Percentiles rank a stretch among this genome's conserved stretches.
Conservation (phyloP, 23 tunicate genomes). For the Phallusia fumigata region DNA sequence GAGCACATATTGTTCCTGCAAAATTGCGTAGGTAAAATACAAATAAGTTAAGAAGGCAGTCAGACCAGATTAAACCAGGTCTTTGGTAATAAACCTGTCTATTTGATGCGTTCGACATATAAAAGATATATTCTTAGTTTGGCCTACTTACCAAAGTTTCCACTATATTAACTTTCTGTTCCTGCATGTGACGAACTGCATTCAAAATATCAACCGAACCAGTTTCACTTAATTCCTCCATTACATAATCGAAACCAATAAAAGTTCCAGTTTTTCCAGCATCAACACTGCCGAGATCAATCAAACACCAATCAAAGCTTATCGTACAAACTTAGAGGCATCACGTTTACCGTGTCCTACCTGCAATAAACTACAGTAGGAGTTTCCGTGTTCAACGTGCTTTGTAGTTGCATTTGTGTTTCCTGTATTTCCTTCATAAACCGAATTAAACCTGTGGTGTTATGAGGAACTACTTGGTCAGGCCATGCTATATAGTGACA, state of each 20-base stretch:
- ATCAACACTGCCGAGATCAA: slow-evolving; percentile 40
- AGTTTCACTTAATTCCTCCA: slow-evolving; percentile 24
- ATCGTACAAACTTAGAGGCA: background rate
- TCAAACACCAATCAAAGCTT: no score
- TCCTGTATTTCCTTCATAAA: background rate
- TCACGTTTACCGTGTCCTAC: background rate
- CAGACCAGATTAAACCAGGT: no score
- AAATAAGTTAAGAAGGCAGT: no score
- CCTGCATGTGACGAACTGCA: slow-evolving; percentile 28
- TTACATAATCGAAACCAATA: slow-evolving; percentile 45
- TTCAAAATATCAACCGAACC: slow-evolving; percentile 35
- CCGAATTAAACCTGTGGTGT: background rate
- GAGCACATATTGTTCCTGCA: background rate
- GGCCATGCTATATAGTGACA: background rate
- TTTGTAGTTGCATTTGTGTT: background rate
- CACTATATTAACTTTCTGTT: slow-evolving; percentile 45
- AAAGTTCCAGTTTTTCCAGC: slow-evolving; percentile 67
- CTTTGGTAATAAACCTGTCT: no score
- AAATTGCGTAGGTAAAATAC: no score
- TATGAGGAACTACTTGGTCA: background rate
- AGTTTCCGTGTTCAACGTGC: background rate
- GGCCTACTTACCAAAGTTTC: slow-evolving; percentile 15
- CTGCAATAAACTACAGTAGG: background rate
- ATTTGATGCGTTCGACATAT: no score
- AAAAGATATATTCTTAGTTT: background rate